These are phyloP conservation scores for Pristionchus japonicus DNA, from an alignment of 2,888 invertebrate genomes.

Conservation along the genomic window DNA sequence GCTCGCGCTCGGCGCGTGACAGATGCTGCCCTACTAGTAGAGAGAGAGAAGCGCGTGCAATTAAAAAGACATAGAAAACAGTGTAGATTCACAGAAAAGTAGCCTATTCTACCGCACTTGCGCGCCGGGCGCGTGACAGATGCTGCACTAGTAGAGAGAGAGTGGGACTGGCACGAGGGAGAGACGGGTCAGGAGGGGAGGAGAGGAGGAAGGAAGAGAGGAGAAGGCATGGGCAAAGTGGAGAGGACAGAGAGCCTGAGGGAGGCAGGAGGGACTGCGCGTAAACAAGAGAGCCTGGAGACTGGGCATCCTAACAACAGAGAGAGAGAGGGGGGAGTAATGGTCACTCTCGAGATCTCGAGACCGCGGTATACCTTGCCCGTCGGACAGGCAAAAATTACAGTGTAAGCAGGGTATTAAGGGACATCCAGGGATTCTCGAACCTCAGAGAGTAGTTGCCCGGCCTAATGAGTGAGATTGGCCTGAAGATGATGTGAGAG, in stretches of 20 bases:
- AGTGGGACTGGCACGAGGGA: not conserved
- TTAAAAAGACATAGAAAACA: no score
- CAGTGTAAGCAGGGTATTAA: not conserved
- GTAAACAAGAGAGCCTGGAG: not conserved
- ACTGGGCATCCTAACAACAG: not conserved
- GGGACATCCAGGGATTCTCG: no score
- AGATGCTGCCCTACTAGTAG: no score
- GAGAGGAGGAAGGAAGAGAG: not conserved
- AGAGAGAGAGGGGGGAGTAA: not conserved
- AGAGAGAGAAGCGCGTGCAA: no score
- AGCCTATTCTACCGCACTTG: no score
- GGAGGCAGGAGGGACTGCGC: not conserved
- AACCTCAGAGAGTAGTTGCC: no score
- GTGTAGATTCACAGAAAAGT: no score
- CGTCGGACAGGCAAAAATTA: no score
- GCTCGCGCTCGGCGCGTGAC: no score
- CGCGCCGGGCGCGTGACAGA: not conserved
- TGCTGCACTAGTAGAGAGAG: not conserved
- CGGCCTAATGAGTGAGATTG: not conserved
- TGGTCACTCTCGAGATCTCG: no score
- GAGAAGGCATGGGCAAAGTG: not conserved
- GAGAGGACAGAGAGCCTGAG: not conserved
- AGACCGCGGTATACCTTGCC: no score
- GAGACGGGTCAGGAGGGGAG: not conserved
- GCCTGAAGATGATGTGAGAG: not conserved